Conservation (phyloP, 2,888 invertebrate species). For the Acleris emargana region DNA sequence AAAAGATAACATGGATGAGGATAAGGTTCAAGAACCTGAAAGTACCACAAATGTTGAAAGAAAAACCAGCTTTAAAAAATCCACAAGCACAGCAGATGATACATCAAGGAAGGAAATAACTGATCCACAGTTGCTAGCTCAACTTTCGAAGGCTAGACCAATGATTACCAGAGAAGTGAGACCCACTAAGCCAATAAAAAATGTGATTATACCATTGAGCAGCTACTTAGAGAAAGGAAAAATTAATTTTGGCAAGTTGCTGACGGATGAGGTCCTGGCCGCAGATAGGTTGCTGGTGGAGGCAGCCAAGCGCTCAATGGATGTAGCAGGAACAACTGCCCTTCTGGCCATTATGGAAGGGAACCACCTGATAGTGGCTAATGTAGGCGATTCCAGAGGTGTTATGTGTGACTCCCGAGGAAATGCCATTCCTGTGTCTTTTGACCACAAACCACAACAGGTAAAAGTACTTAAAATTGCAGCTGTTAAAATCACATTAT, state of each 20-base stretch:
- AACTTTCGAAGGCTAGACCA: slow-evolving; percentile 85
- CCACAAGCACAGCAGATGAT: slow-evolving; percentile 85
- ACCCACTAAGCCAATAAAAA: slow-evolving; percentile 73
- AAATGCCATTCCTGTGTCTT: slow-evolving; percentile 95
- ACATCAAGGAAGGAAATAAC: slow-evolving; percentile 85
- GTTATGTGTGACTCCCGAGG: slow-evolving; percentile 97
- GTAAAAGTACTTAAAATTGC: slow-evolving; percentile 68
- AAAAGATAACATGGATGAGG: slow-evolving; percentile 63
- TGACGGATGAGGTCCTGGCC: slow-evolving; percentile 94
- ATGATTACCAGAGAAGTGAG: slow-evolving; percentile 85
- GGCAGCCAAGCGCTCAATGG: slow-evolving; percentile 90
- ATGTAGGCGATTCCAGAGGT: slow-evolving; percentile 98
- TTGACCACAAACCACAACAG: slow-evolving; percentile 98
- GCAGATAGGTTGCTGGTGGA: slow-evolving; percentile 92
- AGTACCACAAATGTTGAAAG: slow-evolving; percentile 71
- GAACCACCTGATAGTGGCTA: slow-evolving; percentile 93
- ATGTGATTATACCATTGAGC: slow-evolving; percentile 77
- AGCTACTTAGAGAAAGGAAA: slow-evolving; percentile 89
- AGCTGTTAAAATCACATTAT: too few species aligned
- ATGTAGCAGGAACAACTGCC: slow-evolving; percentile 95
- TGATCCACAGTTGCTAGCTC: slow-evolving; percentile 86
- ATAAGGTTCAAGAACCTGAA: slow-evolving; percentile 72
- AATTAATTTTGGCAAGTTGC: slow-evolving; percentile 91
- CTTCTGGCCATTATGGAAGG: slow-evolving; percentile 94
- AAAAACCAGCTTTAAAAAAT: slow-evolving; percentile 87